Conservation (phyloP, 1,140 invertebrate genomes). For the Acyrthosiphon pisum region DNA sequence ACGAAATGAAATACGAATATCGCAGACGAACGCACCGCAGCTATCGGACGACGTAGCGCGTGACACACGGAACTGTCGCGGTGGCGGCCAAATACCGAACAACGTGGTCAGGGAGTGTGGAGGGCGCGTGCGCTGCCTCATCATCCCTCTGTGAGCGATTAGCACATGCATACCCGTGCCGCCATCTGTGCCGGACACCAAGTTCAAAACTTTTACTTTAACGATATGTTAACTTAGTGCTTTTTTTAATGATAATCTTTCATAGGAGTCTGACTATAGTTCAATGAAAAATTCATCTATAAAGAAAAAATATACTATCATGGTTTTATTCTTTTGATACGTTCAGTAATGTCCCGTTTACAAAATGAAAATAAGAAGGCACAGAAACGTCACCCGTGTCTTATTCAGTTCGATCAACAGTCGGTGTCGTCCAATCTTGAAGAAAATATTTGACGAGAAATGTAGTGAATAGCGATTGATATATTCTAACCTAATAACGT, state of each 20-base stretch:
- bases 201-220: not conserved
- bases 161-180: not conserved
- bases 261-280: not conserved
- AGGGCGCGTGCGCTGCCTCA: slow-evolving; percentile 11
- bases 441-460: no score
- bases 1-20: not conserved
- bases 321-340: no score
- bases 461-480: no score
- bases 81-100: not conserved
- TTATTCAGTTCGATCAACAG: no score
- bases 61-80: slow-evolving; percentile 26
- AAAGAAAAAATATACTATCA: no score
- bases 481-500: no score
- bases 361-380: no score
- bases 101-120: slow-evolving; percentile 23
- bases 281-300: no score
- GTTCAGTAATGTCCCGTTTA: no score
- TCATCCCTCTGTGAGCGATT: not conserved
- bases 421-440: no score
- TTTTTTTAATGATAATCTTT: not conserved
- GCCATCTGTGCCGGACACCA: not conserved
- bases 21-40: not conserved
- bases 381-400: no score
- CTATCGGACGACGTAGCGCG: slow-evolving; percentile 10
- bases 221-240: not conserved